Base-by-base conservation (phyloP, 1,140 invertebrate species). In the Drosophila equinoxialis region DNA sequence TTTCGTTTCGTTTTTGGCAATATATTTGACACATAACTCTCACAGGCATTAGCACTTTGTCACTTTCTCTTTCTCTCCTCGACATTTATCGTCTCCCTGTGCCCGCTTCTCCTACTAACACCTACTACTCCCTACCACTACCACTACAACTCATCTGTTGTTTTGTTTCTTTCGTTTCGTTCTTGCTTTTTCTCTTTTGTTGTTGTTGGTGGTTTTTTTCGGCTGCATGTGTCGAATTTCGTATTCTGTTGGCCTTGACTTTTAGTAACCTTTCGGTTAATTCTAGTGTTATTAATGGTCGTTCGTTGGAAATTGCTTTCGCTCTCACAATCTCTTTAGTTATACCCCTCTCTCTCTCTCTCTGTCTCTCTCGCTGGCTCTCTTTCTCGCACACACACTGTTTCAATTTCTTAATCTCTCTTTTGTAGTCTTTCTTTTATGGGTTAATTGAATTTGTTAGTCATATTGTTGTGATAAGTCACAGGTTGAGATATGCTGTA, bases 281-380 rank as follows among this genome's bases (percentile, higher is more conserved):
- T 80, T 89, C 81, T 87, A 87, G 84, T 86, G 81, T 84, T 84
- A 89, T 89, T 89, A 89, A 89, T 87, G 83, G 65, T 55, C 67
- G 69, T 84, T 89, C 75, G 65, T 69, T 67, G 76, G 86, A 85
- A 85, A 76, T 85, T 68, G 77, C 77, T 63, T 57, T 76, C 65
- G 35, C 23, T 39, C 45, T 51, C 26, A 6, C 59, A 35, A 14
- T 48, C 20, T 7, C 11, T 33, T 13, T 26, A 1, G 23, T 2
- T 37, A 30, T 14, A 11, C 6, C 35, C 20, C 6, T 17, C 35
- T 14, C 10, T 26, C 37, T 37, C 65, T 7, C 54, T 35, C 57
- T 20, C 30, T 35, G 42, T 20, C 30, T 33, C 20, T 11, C 8
- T 5, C 17, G 3, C 23, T 4, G 23, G 20, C 17, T 14, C 13